These are phyloP conservation scores for Mycalesis mineus DNA, from an alignment of 2,888 invertebrate genomes.

Conservation along the genomic window DNA sequence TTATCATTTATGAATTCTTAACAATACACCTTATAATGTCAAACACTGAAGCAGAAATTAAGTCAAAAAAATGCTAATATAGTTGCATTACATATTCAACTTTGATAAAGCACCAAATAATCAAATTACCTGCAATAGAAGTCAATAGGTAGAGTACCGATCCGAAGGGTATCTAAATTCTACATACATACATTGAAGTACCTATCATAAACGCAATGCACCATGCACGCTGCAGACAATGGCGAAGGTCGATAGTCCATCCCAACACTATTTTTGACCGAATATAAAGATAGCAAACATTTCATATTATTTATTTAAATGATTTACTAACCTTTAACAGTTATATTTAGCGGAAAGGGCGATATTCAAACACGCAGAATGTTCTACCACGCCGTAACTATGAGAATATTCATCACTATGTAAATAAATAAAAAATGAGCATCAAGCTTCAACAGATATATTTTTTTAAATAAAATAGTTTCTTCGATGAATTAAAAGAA, in stretches of 20 bases:
- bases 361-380: constrained; percentile 68
- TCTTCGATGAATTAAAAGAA: constrained; percentile 67
- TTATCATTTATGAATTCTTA: background rate
- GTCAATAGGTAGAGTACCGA: background rate
- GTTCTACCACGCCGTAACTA: constrained; percentile 77
- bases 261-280: constrained; percentile 30
- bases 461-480: constrained; percentile 71
- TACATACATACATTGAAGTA: constrained; percentile 43
- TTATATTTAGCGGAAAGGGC: constrained; percentile 65
- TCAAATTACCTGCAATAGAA: background rate
- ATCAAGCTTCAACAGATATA: constrained; percentile 71
- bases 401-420: constrained; percentile 76
- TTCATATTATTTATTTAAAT: constrained; percentile 34
- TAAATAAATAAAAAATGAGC: constrained; percentile 79
- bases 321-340: constrained; percentile 68
- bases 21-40: background rate
- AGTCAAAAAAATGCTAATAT: background rate
- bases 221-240: constrained; percentile 78
- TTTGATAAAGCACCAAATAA: background rate
- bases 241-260: constrained; percentile 74
- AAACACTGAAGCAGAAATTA: background rate
- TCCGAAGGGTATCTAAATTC: background rate
- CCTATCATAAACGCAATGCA: constrained; percentile 72
- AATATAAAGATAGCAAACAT: background rate
- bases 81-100: background rate